Base-by-base conservation (phyloP, 2,888 invertebrate species). In the Amiota minor region DNA sequence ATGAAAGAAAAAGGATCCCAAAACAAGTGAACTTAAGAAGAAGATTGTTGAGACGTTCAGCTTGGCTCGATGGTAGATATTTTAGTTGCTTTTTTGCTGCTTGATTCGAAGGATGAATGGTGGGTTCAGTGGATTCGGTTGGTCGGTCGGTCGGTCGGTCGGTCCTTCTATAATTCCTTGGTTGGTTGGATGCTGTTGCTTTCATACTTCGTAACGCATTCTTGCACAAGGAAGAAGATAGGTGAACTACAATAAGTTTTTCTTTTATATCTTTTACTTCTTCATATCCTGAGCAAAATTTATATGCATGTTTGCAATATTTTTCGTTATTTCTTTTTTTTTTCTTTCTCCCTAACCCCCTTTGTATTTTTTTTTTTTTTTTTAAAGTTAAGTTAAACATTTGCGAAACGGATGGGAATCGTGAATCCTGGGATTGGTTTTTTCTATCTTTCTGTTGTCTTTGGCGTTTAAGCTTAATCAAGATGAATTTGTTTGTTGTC, bases 401-500 rank as follows among this genome's bases (percentile, higher is more conserved):
- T 77, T 77, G 73, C 75, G 71, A 73, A 71, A 71, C 55, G 71
- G 73, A 74, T 77, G 76, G 35, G n/a, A 62, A 35, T 35, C 35
- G 6, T 35, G 6, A 35, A 35, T 35, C 35, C 35, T 3, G 35
- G 35, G 35, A 35, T 35, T 8, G 35, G 2, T 2, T 35, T 70
- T 72, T 73, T 72, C 73, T 73, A 55, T 59, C 59, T 64, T 75
- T 47, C 70, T 50, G 47, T 71, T 73, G 74, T 79, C 78, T 79
- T 74, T 77, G 79, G 75, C 79, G 81, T 80, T 83, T 81, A 82
- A 78, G 76, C 79, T 78, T 83, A 85, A 83, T 82, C 83, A 84
- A 81, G 82, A 84, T 85, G 81, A 82, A 83, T 85, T 84, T 85
- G 81, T 84, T 84, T 81, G 80, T 81, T 82, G 84, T 82, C 81